Evolutionary conservation across 2,797 vertebrate genomes (phyloP), one percentile per base, ranked within the genome.

Genomic region (Enteromius paludinosus): DNA sequence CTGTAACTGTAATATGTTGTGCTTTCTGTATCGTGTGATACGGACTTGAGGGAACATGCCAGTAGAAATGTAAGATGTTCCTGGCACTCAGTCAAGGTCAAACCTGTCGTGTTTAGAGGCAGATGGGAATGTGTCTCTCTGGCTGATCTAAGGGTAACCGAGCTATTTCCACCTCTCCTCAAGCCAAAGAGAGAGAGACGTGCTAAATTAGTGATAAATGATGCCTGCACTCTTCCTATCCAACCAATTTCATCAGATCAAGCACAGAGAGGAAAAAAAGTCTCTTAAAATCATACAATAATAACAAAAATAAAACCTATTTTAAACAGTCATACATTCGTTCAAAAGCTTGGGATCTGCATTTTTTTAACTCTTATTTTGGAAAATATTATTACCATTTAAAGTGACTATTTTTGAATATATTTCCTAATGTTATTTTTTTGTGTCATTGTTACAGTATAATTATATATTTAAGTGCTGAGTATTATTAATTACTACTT

Each of bases 131-230:
- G 41, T 77, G 71, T 38, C 28, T 62, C 11, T 64, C 12, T 56
- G 25, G 52, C 64, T 38, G 30, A 30, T 52, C 45, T 78, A 25
- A 33, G 66, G 18, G 18, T 62, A 68, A 33, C 43, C 2, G 11
- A 49, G 66, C 8, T 28, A 73, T 49, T 81, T 77, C 70, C 71
- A 35, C 45, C 49, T 71, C 28, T 45, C 56, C 61, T 65, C 59
- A 28, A 64, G 25, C 28, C 79, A 81, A 76, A 4, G 82, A 77
- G 65, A 38, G 33, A 49, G 0, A 54, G 35, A 76, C 28, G 2
- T 11, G 33, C 54, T 18, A 81, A 64, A 71, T 65, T 75, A 49
- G 45, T 71, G 79, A 73, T 47, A 56, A 73, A 82, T 66, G 68
- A 54, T 71, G 35, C 18, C 23, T 45, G 25, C 25, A 35, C 18